Percentiles rank a stretch among this genome's conserved stretches.
These are phyloP conservation scores for Cricetomys ansorgei DNA, from an alignment of 2,113 vertebrate species.

Conservation along the genomic window DNA sequence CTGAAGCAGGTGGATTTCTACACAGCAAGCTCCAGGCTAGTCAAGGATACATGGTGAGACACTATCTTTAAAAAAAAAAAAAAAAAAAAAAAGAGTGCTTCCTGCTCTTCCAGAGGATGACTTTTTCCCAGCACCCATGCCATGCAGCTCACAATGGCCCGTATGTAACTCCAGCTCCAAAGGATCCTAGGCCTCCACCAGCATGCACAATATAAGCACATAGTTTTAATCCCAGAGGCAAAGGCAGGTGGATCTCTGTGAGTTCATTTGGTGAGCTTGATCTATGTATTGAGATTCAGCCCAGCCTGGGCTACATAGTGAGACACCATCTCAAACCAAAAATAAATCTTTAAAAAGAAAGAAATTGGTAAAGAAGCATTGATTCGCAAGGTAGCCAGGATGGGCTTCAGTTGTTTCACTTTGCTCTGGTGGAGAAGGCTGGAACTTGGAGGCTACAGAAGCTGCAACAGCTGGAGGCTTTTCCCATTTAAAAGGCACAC, in stretches of 20 bases:
- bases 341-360: neutral
- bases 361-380: neutral
- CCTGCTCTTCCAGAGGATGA: neutral
- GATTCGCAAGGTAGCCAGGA: neutral
- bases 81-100: neutral
- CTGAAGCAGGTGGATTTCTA: neutral
- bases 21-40: neutral
- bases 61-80: neutral
- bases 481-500: neutral
- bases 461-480: neutral
- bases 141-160: neutral
- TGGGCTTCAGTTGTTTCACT: neutral
- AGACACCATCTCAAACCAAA: neutral
- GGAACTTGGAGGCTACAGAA: neutral
- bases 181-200: neutral
- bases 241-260: neutral
- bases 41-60: neutral
- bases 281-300: neutral
- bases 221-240: neutral
- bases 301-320: neutral
- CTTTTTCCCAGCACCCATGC: neutral
- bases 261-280: neutral
- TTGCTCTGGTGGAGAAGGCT: neutral
- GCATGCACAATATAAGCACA: no score
- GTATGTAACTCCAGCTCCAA: neutral